Percentiles rank a stretch among this genome's conserved stretches.
phyloP scores from a whole-genome alignment of 2,888 invertebrate species.

The Dusona sp. region DNA sequence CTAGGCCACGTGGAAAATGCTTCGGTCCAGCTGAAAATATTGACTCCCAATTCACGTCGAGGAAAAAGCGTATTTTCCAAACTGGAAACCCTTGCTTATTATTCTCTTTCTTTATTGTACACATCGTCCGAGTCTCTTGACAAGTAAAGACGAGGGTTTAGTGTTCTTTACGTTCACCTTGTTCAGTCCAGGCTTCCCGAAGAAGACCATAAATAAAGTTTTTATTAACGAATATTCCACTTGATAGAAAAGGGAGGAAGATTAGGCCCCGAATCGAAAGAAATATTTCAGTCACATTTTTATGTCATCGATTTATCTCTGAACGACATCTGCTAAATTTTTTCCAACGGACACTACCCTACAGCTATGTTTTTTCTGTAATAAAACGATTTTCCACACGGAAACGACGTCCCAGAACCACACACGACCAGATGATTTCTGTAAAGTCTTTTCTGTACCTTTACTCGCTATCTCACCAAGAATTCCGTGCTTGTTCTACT shows the following conservation, averaged over 20 bases:
- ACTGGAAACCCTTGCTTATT: constrained; percentile 30
- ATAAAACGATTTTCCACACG: neutral
- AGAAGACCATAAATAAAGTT: neutral
- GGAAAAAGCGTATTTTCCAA: constrained; percentile 26
- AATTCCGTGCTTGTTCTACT: constrained; percentile 7
- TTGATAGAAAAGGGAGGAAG: neutral
- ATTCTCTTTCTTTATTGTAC: constrained; percentile 8
- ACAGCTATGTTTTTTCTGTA: neutral
- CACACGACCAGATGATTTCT: neutral
- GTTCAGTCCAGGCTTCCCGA: neutral
- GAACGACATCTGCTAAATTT: neutral
- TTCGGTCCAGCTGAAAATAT: constrained; percentile 55
- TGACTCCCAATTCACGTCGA: constrained; percentile 45
- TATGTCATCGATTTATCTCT: neutral
- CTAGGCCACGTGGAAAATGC: constrained; percentile 63
- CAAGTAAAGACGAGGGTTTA: constrained; percentile 7
- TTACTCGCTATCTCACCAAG: neutral
- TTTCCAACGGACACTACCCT: neutral
- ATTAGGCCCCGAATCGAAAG: neutral
- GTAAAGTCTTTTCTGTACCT: neutral
- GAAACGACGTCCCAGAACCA: neutral
- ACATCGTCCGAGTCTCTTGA: neutral
- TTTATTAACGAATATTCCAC: neutral
- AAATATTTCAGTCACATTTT: neutral
- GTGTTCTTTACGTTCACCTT: neutral